Base-by-base conservation (phyloP, 2,888 invertebrate species). In the Pseudolycoriella hygida region DNA sequence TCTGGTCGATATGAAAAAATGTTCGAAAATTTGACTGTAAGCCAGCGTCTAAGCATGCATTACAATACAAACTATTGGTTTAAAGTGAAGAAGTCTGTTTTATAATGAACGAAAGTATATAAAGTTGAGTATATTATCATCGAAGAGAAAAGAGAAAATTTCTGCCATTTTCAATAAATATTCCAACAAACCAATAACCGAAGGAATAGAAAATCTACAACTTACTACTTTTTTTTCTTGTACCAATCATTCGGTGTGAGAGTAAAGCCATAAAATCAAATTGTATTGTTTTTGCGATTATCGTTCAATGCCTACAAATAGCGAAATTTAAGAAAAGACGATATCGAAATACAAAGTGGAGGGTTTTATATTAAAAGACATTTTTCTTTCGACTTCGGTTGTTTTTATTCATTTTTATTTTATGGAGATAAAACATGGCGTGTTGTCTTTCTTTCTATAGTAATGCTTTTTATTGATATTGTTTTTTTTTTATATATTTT, bases 281-380 rank as follows among this genome's bases (percentile, higher is more conserved):
- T 40, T 44, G 43, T 44, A 44, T 44, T 31, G 31, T 40, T 15
- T 25, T 31, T 17, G 19, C 19, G 17, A 25, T 17, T 15, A 39
- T 37, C 41, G 30, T 41, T 25, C 25, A 25, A 20, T 41, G 41
- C 41, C 38, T 40, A 38, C 44, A 44, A 44, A 44, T 44, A 31
- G 44, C 44, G 20, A 25, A 43, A 44, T 44, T 40, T 44, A 44
- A 44, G 38, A 44, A 25, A 40, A 43, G 38, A 39, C 30, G 44
- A 44, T 44, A 25, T 20, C 30, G 40, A 40, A 44, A 44, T 44
- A 43, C 34, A 44, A 39, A 44, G 30, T 44, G 44, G 25, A 44
- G 44, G 44, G 44, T 34, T 44, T 34, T 44, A 40, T 44, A 44
- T 44, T 44, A 44, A 44, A 44, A 44, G 44, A 44, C 44, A 44